A percentile compares a stretch with the other conserved stretches of the same genome.
phyloP scores from a whole-genome alignment of 1,140 invertebrate species.

The Leptopilina boulardi region DNA sequence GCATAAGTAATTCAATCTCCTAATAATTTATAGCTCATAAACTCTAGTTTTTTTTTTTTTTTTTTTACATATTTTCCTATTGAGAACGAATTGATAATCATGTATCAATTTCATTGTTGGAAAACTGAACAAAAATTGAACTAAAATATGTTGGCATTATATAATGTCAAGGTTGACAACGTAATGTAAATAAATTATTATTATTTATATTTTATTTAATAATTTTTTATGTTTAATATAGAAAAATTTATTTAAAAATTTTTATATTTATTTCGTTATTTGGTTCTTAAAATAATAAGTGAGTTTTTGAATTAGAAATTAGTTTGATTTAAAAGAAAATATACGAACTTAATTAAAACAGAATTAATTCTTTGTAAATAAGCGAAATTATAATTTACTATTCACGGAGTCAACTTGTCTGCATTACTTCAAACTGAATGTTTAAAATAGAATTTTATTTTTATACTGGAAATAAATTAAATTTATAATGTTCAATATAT shows the following conservation, averaged over 20 bases:
- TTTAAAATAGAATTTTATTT: no score
- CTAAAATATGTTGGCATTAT: not conserved
- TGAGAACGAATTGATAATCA: not conserved
- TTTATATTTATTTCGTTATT: not conserved
- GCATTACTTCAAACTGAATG: no score
- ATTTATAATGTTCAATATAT: no score
- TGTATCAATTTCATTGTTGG: not conserved
- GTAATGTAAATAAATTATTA: slow-evolving; percentile 15
- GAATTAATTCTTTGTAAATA: no score
- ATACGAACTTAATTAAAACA: no score
- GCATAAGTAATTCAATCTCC: not conserved
- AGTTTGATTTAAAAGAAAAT: not conserved
- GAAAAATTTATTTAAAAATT: no score
- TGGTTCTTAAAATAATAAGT: no score
- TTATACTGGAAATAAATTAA: no score
- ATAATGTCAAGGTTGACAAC: slow-evolving; percentile 6
- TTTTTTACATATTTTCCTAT: no score
- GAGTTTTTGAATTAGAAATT: not conserved
- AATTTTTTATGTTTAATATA: not conserved
- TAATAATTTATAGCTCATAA: not conserved
- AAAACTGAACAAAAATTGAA: not conserved
- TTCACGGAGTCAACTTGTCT: no score
- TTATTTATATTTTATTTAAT: not conserved
- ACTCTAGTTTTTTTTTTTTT: not conserved
- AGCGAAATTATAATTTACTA: no score